These are phyloP conservation scores for Apoda limacodes DNA, from an alignment of 2,888 invertebrate genomes.

Conservation along the genomic window DNA sequence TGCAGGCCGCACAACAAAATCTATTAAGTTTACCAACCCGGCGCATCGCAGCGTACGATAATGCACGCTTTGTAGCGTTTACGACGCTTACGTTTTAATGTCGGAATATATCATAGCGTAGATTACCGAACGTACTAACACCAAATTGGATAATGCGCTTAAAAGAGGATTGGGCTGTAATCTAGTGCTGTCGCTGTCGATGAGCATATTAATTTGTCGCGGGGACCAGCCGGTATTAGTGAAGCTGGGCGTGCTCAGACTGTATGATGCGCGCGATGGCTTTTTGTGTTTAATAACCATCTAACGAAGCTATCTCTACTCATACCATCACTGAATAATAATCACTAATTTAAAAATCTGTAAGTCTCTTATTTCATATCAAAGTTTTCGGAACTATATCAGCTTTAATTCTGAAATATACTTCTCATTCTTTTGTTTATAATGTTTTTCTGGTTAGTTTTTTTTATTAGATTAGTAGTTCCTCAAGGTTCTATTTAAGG, in stretches of 20 bases:
- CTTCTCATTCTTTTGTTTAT: no score
- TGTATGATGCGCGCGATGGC: slow-evolving; percentile 26
- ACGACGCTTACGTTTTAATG: slow-evolving; percentile 44
- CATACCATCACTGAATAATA: no score
- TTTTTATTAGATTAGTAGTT: no score
- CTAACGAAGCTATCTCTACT: no score
- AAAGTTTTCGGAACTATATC: no score
- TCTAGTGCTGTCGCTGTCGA: slow-evolving; percentile 65
- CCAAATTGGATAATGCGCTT: slow-evolving; percentile 76
- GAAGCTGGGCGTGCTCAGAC: slow-evolving; percentile 37
- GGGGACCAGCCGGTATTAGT: slow-evolving; percentile 30
- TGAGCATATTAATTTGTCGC: slow-evolving; percentile 68
- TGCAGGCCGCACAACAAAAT: slow-evolving; percentile 58
- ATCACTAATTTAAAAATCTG: no score
- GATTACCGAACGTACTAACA: slow-evolving; percentile 69
- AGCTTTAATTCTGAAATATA: no score
- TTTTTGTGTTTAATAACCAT: no score
- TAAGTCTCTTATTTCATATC: no score
- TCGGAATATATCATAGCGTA: slow-evolving; percentile 42
- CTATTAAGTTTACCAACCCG: slow-evolving; percentile 63
- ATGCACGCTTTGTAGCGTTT: slow-evolving; percentile 47
- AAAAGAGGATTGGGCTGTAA: slow-evolving; percentile 72
- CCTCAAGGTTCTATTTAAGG: no score
- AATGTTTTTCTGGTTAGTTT: no score
- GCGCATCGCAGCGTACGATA: slow-evolving; percentile 48